Evolutionary conservation across 2,113 vertebrate genomes (phyloP), one percentile per base, ranked within the genome.

Genomic region (Taxidea taxus): DNA sequence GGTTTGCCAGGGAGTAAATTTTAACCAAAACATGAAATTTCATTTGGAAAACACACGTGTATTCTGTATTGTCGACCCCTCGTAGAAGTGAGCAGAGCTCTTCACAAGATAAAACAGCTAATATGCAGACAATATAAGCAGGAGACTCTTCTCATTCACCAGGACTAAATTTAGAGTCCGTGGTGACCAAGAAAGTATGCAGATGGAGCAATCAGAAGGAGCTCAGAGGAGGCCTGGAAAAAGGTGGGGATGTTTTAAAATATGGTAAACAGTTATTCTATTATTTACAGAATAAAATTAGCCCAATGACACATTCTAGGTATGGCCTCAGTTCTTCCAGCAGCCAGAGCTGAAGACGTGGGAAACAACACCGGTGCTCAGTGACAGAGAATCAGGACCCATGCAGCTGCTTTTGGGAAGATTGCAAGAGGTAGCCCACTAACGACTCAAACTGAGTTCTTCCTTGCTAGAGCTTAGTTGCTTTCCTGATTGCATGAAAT

Each of bases 271-370:
- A 95, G 47, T 96, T 97, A 42, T 91, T 96, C 92, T 84, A 34
- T 94, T 97, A 96, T 96, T 96, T 97, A 87, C 80, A 90, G 94
- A 90, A 94, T 82, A 94, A 95, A 96, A 95, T 92, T 77, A 94
- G 75, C 68, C 31, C 95, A 66, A 21, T 96, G 94, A 97, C 95
- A 94, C 95, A 90, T 77, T 83, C 68, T 93, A 42, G 74, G 84
- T 56, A 84, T 85, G 58, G 96, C 23, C 34, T 97, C 82, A 70
- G 75, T 90, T 90, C 80, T 92, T 85, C 96, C 92, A 90, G 49
- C 34, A 72, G 81, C 39, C 74, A 51, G 60, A 84, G 66, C 80
- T 89, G 20, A 84, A 90, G 86, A 62, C 12, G 12, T 3, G 49
- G 15, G 68, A 92, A 88, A 87, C 80, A 87, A 51, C 51, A 68